phyloP scores from a whole-genome alignment of 1,140 invertebrate species.

The Heliothis virescens region DNA sequence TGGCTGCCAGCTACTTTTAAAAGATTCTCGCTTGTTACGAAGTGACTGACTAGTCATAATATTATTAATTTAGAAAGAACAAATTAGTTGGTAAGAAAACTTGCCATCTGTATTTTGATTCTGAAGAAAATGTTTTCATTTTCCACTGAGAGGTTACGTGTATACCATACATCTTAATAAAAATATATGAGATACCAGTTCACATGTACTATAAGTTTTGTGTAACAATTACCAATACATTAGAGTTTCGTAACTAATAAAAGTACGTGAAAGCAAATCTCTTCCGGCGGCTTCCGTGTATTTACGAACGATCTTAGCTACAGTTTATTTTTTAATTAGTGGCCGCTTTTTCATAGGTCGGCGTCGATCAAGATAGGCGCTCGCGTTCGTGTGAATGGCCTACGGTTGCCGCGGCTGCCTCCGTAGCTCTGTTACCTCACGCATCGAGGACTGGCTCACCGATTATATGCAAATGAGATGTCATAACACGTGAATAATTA shows the following conservation, averaged over 20 bases:
- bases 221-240: constrained; percentile 39
- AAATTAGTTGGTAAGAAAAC: too few relatives aligned
- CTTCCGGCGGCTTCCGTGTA: constrained; percentile 73
- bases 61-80: too few relatives aligned
- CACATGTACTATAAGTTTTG: constrained; percentile 12
- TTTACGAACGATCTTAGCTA: constrained; percentile 75
- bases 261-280: constrained; percentile 64
- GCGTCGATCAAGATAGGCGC: constrained; percentile 80
- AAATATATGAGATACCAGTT: too few relatives aligned
- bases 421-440: constrained; percentile 75
- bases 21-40: too few relatives aligned
- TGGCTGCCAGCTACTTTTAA: too few relatives aligned
- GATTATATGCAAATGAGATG: constrained; percentile 86
- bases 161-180: not conserved
- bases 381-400: constrained; percentile 83
- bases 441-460: constrained; percentile 78
- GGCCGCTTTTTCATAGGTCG: constrained; percentile 82
- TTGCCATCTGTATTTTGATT: too few relatives aligned
- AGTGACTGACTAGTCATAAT: too few relatives aligned
- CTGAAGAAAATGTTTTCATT: not conserved
- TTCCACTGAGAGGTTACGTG: not conserved
- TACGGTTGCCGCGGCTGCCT: constrained; percentile 60
- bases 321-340: constrained; percentile 85
- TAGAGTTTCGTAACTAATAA: constrained; percentile 54
- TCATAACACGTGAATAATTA: constrained; percentile 86